Evolutionary conservation across 1,140 invertebrate species (phyloP), one percentile per base, ranked within the genome.

Genomic region (Trichoplusia ni): DNA sequence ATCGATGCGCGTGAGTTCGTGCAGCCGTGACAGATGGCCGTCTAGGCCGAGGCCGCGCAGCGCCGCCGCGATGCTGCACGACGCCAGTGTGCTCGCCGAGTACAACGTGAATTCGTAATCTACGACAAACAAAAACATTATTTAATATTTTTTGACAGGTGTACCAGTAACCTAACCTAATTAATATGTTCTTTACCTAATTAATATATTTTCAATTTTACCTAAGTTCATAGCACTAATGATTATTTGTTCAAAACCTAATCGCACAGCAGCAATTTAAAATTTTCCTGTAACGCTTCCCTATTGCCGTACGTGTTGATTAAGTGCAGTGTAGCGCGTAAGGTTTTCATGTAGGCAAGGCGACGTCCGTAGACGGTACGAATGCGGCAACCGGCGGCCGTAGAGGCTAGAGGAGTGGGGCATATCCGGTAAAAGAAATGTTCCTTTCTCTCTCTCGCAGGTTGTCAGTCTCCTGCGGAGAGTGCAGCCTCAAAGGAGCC

Each of bases 71-170:
- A 98, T 93, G 81, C 95, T 95, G 21, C 96, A 95, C 7, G 95
- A 95, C 16, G 97, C 97, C 47, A 98, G 95, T 81, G 96, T 96
- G 76, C 96, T 97, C 8, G 97, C 95, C 33, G 96, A 94, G 84
- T 96, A 96, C 88, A 95, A 93, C 11, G 95, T 95, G 86, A 98
- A 98, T 77, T 95, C 94, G 87, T 95, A 96, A 90, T 98, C 97
- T 97, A 94, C 91, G 93, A 87, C 89, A 90, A 90, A 84, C 75
- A 74, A 82, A 79, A 64, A 53, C 54, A 33, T n/a, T n/a, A n/a
- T n/a, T n/a, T n/a, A n/a, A n/a, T n/a, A n/a, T n/a, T n/a, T n/a
- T n/a, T n/a, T n/a, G n/a, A n/a, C n/a, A n/a, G n/a, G n/a, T n/a
- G n/a, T n/a, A n/a, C n/a, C n/a, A n/a, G n/a, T n/a, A n/a, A 21